phyloP scores from a whole-genome alignment of 2,888 invertebrate genomes.

The Lamellibrachia satsuma region DNA sequence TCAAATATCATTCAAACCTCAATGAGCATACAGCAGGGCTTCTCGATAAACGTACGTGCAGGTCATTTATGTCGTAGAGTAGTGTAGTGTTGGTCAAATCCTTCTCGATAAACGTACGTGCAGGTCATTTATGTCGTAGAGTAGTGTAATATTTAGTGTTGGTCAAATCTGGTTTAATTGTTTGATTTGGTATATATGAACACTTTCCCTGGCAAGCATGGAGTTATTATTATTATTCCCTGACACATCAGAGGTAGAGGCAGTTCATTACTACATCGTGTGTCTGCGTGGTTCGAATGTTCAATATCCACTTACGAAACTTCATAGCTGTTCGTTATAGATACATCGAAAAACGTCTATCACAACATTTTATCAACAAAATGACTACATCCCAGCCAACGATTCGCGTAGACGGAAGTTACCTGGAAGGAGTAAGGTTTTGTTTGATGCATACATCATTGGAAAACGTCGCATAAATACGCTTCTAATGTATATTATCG shows the following conservation, averaged over 20 bases:
- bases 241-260: too few relatives aligned
- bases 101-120: neutral
- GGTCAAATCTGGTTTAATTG: too few relatives aligned
- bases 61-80: too few relatives aligned
- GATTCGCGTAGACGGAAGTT: conserved; percentile 78
- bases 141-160: too few relatives aligned
- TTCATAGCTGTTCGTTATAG: neutral
- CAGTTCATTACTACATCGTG: neutral
- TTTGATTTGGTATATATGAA: too few relatives aligned
- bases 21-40: neutral
- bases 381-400: neutral
- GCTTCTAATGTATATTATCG: neutral
- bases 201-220: too few relatives aligned
- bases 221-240: too few relatives aligned
- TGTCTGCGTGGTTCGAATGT: neutral
- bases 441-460: too few relatives aligned
- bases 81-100: too few relatives aligned
- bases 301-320: neutral
- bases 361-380: neutral
- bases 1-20: neutral
- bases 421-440: conserved; percentile 79
- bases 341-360: neutral
- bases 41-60: neutral
- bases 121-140: too few relatives aligned
- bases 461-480: neutral